phyloP scores from a whole-genome alignment of 1,140 invertebrate genomes.

The Steinernema khuongi region DNA sequence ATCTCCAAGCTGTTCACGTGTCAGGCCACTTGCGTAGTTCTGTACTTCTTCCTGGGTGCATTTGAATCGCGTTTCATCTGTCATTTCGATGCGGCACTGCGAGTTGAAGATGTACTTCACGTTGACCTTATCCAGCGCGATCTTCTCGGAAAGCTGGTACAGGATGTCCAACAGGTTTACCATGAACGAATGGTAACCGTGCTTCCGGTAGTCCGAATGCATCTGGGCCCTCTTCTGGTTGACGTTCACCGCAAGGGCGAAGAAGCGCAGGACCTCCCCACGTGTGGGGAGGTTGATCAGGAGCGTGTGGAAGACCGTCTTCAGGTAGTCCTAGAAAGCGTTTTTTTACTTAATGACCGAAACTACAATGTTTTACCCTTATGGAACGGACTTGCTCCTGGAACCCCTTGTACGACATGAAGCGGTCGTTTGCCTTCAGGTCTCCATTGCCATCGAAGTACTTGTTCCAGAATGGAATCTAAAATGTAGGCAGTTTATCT shows the following conservation, averaged over 20 bases:
- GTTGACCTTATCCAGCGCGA: conserved; percentile 69
- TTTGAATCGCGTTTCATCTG: conserved; percentile 78
- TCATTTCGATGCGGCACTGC: conserved; percentile 70
- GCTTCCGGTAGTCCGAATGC: conserved; percentile 74
- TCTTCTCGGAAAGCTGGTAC: conserved; percentile 78
- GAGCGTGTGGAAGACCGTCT: conserved; percentile 76
- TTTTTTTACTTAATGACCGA: background rate
- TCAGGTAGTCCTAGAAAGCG: conserved; percentile 66
- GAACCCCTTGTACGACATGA: background rate
- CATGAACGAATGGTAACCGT: conserved; percentile 88
- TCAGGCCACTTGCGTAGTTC: conserved; percentile 69
- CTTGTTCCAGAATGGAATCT: background rate
- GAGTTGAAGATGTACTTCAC: conserved; percentile 79
- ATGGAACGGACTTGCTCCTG: background rate
- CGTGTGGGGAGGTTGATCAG: conserved; percentile 73
- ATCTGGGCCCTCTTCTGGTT: conserved; percentile 84
- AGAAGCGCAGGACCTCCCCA: conserved; percentile 71
- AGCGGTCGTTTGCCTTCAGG: background rate
- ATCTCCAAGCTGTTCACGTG: conserved; percentile 65
- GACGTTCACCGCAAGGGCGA: conserved; percentile 70
- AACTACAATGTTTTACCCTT: background rate
- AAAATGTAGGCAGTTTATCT: no score
- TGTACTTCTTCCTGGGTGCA: conserved; percentile 73
- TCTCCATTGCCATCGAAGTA: background rate
- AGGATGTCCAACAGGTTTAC: conserved; percentile 82